Percentiles rank a stretch among this genome's conserved stretches.
phyloP scores from a whole-genome alignment of 2,113 vertebrate species.

The Coptodon bakossiorum region DNA sequence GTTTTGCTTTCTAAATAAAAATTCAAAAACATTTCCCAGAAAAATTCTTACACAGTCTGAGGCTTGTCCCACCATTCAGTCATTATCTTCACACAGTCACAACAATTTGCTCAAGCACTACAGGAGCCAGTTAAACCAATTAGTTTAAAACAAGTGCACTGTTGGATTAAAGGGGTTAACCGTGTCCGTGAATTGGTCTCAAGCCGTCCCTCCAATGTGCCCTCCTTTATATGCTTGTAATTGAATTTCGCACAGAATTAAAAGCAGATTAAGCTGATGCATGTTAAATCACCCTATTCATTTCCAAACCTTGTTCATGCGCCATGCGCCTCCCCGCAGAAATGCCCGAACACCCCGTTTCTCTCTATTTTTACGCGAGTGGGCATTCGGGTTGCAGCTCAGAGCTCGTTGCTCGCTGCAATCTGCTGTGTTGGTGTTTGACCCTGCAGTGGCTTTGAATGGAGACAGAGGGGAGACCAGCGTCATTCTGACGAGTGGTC shows the following conservation, averaged over 20 bases:
- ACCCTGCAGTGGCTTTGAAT: background rate
- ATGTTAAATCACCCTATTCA: background rate
- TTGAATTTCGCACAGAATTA: background rate
- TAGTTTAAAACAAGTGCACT: background rate
- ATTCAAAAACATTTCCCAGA: background rate
- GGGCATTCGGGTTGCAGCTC: background rate
- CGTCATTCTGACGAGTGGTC: constrained; percentile 15
- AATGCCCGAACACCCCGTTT: background rate
- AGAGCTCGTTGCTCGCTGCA: background rate
- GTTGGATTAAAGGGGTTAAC: background rate
- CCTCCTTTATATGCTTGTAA: background rate
- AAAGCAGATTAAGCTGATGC: background rate
- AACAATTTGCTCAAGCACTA: background rate
- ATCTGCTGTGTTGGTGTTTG: background rate
- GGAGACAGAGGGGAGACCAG: background rate
- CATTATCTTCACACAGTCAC: background rate
- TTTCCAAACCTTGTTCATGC: background rate
- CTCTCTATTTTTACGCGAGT: background rate
- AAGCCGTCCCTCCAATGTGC: background rate
- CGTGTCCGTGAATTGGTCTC: background rate
- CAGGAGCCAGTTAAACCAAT: background rate
- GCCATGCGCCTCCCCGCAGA: background rate
- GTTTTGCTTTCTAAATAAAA: background rate
- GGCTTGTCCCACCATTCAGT: background rate
- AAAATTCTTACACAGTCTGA: background rate